These are phyloP conservation scores for Chelon labrosus DNA, from an alignment of 2,797 vertebrate species.

Conservation along the genomic window DNA sequence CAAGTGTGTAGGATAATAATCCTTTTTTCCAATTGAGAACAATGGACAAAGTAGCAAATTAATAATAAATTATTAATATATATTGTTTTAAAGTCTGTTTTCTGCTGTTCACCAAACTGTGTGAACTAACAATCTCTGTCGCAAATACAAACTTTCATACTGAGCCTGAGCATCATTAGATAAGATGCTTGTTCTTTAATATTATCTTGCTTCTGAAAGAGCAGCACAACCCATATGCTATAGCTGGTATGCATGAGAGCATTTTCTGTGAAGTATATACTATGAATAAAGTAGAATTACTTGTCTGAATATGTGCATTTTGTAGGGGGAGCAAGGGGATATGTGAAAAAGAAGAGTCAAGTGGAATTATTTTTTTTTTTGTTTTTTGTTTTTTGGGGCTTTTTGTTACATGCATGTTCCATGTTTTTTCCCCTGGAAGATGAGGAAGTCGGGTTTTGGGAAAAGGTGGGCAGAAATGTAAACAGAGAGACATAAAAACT, in stretches of 20 bases:
- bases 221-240: constrained; percentile 33
- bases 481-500: constrained; percentile 48
- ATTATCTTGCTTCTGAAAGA: constrained; percentile 9
- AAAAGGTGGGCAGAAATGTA: constrained; percentile 58
- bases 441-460: constrained; percentile 60
- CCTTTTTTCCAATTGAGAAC: constrained; percentile 66
- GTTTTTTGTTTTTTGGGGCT: constrained; percentile 33
- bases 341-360: constrained; percentile 55
- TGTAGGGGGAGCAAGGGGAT: constrained; percentile 53
- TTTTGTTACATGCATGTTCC: constrained; percentile 40
- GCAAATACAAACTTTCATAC: constrained; percentile 34
- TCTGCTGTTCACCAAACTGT: constrained; percentile 50
- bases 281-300: constrained; percentile 67
- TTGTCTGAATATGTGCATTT: constrained; percentile 70
- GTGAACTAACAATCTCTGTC: constrained; percentile 58
- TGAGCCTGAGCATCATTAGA: background rate
- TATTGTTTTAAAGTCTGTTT: constrained; percentile 66
- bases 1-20: constrained; percentile 72
- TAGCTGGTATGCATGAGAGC: constrained; percentile 37
- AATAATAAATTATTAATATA: constrained; percentile 50
- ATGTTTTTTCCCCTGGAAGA: constrained; percentile 28
- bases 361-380: constrained; percentile 56
- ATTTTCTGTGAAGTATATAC: constrained; percentile 56
- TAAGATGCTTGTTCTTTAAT: constrained; percentile 1
- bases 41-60: constrained; percentile 72